These are phyloP conservation scores for Andricus grossulariae DNA, from an alignment of 1,140 invertebrate genomes.

Conservation along the genomic window DNA sequence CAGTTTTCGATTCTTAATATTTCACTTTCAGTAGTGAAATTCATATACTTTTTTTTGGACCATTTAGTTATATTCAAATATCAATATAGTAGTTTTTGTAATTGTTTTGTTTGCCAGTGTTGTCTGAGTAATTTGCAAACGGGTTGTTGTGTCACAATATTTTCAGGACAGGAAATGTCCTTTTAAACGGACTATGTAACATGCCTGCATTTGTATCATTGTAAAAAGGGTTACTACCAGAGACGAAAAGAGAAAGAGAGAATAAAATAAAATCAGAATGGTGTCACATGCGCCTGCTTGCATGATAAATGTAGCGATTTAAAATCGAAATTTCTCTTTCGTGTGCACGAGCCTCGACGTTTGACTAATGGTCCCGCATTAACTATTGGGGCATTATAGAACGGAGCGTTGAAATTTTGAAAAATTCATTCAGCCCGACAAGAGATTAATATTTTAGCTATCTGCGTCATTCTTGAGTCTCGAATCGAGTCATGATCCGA, in stretches of 20 bases:
- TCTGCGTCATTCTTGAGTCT: slow-evolving; percentile 45
- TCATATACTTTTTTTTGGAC: too few relatives aligned
- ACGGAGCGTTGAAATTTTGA: slow-evolving; percentile 73
- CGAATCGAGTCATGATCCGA: slow-evolving; percentile 40
- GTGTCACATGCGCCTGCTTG: slow-evolving; percentile 76
- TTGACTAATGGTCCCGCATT: slow-evolving; percentile 76
- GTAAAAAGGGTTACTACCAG: slow-evolving; percentile 63
- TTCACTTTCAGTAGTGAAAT: too few relatives aligned
- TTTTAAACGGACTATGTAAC: not conserved
- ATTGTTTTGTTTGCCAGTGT: too few relatives aligned
- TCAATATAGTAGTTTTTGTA: too few relatives aligned
- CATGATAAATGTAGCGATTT: slow-evolving; percentile 77
- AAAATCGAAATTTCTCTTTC: slow-evolving; percentile 76
- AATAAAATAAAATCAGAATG: slow-evolving; percentile 76
- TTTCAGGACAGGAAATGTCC: not conserved
- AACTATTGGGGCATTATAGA: slow-evolving; percentile 75
- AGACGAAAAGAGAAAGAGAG: slow-evolving; percentile 59
- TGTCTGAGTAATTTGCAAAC: too few relatives aligned
- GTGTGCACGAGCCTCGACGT: slow-evolving; percentile 72
- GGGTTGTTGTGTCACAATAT: too few relatives aligned
- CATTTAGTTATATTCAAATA: too few relatives aligned
- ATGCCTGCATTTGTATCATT: slow-evolving; percentile 49
- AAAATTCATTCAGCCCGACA: slow-evolving; percentile 74
- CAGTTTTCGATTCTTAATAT: too few relatives aligned
- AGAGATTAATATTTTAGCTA: slow-evolving; percentile 69